Conservation (phyloP, 2,888 invertebrate species). For the Cryptocephalus moraei region DNA sequence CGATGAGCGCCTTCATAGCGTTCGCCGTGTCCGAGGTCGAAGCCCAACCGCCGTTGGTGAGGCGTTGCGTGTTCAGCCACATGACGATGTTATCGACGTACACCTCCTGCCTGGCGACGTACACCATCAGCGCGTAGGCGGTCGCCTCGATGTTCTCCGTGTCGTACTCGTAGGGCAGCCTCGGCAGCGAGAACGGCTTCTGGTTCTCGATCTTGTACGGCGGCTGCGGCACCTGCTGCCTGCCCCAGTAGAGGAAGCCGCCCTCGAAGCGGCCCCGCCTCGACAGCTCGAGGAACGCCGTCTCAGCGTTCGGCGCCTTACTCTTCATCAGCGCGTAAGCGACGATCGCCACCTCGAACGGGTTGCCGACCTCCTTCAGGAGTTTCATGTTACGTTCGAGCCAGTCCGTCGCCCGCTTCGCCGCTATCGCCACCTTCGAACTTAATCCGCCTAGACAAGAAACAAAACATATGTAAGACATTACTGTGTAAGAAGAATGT, state of each 20-base stretch:
- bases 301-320: constrained; percentile 77
- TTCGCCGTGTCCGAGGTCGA: constrained; percentile 68
- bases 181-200: constrained; percentile 79
- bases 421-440: constrained; percentile 64
- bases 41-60: constrained; percentile 66
- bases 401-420: constrained; percentile 66
- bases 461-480: no score
- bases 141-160: constrained; percentile 88
- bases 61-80: constrained; percentile 81
- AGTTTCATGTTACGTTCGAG: constrained; percentile 73
- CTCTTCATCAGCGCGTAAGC: constrained; percentile 78
- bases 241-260: constrained; percentile 79
- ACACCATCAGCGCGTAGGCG: constrained; percentile 81
- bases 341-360: constrained; percentile 80
- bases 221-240: constrained; percentile 65
- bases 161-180: constrained; percentile 81
- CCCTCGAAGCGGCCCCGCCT: constrained; percentile 43
- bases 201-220: constrained; percentile 84
- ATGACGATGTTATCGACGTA: constrained; percentile 72
- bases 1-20: constrained; percentile 80
- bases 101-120: constrained; percentile 74
- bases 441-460: constrained; percentile 48
- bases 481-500: no score
- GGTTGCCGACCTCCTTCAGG: constrained; percentile 57
- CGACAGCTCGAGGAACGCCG: constrained; percentile 66